These are phyloP conservation scores for Callaeas wilsoni DNA, from an alignment of 2,113 vertebrate genomes.

Conservation along the genomic window DNA sequence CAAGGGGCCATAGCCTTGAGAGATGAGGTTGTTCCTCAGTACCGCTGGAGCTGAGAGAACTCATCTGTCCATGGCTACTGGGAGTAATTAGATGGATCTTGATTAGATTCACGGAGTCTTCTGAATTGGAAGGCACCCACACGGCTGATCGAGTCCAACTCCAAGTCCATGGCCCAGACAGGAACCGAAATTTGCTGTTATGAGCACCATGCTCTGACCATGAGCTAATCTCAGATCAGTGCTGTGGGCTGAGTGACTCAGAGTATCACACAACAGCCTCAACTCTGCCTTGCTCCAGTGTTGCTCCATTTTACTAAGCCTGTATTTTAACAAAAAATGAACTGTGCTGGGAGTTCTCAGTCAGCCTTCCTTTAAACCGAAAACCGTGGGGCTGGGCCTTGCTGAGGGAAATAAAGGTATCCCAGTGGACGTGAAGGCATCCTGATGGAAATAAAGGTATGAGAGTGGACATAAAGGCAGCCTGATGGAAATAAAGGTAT, in stretches of 20 bases:
- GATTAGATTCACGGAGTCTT: background rate
- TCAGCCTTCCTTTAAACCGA: background rate
- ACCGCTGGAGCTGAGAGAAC: background rate
- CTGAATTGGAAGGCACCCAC: background rate
- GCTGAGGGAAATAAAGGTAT: background rate
- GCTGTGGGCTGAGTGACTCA: background rate
- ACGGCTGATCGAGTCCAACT: fast-evolving
- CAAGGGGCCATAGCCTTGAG: background rate
- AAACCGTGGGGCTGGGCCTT: too few species aligned
- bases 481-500: too few species aligned
- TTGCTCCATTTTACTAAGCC: background rate
- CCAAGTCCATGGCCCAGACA: background rate
- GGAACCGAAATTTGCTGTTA: background rate
- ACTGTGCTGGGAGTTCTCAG: fast-evolving
- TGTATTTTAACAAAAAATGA: background rate
- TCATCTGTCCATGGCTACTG: background rate
- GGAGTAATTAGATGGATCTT: background rate
- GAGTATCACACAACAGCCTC: background rate
- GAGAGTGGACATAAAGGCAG: too few species aligned
- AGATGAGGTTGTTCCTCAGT: background rate
- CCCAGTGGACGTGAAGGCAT: fast-evolving
- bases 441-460: fast-evolving
- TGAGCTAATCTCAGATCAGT: background rate
- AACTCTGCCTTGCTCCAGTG: background rate
- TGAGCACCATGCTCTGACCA: too few species aligned